Evolutionary conservation across 1,140 invertebrate species (phyloP), one percentile per base, ranked within the genome.

Genomic region (Chionoecetes opilio): DNA sequence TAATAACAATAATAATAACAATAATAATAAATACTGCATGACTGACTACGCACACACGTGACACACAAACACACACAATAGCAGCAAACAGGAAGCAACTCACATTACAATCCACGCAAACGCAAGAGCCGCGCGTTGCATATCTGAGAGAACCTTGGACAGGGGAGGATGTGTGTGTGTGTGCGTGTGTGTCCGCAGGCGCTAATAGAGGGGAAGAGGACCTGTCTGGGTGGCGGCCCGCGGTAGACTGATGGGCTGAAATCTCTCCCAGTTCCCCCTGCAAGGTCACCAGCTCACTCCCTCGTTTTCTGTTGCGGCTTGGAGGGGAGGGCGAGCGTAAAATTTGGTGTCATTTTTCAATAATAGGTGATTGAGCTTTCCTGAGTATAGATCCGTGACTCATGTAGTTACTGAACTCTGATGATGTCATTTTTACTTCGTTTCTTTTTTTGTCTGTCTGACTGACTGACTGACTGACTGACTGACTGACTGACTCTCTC

Each of bases 281-380:
- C 63, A 21, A 75, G 63, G n/a, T 26, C 53, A n/a, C 63, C 63
- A 21, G 6, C 63, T 75, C 63, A n/a, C n/a, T n/a, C 0, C 26
- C n/a, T n/a, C 63, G 63, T 75, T 75, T 75, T 75, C 63, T 75
- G 2, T 75, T 5, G 63, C n/a, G 21, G 21, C 6, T 21, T 75
- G 21, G 63, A 75, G 21, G 63, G 63, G 9, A 17, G 26, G 26
- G 63, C 63, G 21, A 6, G 21, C 63, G 21, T 75, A 75, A 75
- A 75, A n/a, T 75, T 26, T n/a, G 26, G 63, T 75, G 63, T 75
- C 63, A 75, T 75, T 75, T 75, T 75, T 75, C 63, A 75, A 75
- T 75, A 75, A 75, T 75, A 75, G 21, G 63, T 75, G 63, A 75
- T 75, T 26, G n/a, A 26, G 63, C 21, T 75, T 75, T 75, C 63